Evolutionary conservation across 2,113 vertebrate genomes (phyloP).

Genomic region (Serilophus lunatus): DNA sequence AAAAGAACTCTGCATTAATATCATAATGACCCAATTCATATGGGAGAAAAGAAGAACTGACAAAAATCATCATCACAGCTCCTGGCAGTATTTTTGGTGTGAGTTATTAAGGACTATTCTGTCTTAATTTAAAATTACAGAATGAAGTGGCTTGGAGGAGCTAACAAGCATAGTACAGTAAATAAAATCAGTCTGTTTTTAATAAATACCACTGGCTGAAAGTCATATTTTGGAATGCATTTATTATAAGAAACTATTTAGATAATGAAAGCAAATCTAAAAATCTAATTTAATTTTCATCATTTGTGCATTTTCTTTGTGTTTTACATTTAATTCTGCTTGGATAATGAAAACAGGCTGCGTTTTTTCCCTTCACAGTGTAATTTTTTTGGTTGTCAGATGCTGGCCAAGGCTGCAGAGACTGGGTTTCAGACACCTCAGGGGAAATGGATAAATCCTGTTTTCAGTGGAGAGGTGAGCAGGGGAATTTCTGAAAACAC

Average conservation of each 20-base stretch:
- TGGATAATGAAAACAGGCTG: background rate
- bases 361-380: background rate
- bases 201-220: slow-evolving; percentile 9
- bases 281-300: slow-evolving; percentile 26
- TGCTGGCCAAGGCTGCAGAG: background rate
- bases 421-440: background rate
- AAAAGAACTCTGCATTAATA: background rate
- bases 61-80: background rate
- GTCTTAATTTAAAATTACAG: slow-evolving; percentile 10
- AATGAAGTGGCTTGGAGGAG: background rate
- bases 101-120: background rate
- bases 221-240: slow-evolving; percentile 1
- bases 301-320: slow-evolving; percentile 5
- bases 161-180: background rate
- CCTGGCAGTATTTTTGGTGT: background rate
- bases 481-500: background rate
- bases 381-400: background rate
- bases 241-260: slow-evolving; percentile 3
- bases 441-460: background rate
- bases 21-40: background rate
- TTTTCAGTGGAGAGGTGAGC: background rate
- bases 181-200: slow-evolving; percentile 1
- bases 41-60: background rate
- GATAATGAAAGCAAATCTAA: slow-evolving; percentile 29
- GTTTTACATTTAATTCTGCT: slow-evolving; percentile 33